Percentiles rank a stretch among this genome's conserved stretches.
Evolutionary conservation across 2,888 invertebrate genomes (phyloP).

Genomic region (Gymnocheta viridis): DNA sequence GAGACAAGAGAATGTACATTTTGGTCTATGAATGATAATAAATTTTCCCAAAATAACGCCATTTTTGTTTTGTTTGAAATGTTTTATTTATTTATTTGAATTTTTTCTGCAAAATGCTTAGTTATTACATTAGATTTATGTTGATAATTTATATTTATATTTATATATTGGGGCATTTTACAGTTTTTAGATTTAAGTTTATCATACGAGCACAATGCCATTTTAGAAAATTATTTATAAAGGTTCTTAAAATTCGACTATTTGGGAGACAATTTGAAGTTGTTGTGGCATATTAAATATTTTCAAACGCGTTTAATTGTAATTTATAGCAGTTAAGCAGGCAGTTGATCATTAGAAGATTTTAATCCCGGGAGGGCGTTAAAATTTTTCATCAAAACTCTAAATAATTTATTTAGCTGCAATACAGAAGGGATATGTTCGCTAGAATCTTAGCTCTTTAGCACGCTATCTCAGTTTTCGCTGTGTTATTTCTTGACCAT

Average conservation of each 20-base stretch:
- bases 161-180: conserved; percentile 20
- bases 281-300: background rate
- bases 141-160: conserved; percentile 62
- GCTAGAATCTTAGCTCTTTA: too few relatives aligned
- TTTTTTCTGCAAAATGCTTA: conserved; percentile 47
- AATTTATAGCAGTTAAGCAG: conserved; percentile 12
- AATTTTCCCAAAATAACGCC: conserved; percentile 67
- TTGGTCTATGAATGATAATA: conserved; percentile 68
- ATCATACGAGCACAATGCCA: background rate
- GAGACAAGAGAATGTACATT: conserved; percentile 66
- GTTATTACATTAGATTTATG: conserved; percentile 68
- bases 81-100: conserved; percentile 51
- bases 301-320: background rate
- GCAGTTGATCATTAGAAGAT: background rate
- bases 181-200: conserved; percentile 30
- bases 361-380: background rate
- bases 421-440: too few relatives aligned
- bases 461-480: too few relatives aligned
- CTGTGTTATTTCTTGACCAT: too few relatives aligned
- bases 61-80: conserved; percentile 54
- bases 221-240: conserved; percentile 41
- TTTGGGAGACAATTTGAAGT: too few relatives aligned
- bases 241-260: conserved; percentile 33
- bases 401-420: too few relatives aligned
- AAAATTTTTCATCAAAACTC: too few relatives aligned